Percentiles rank a stretch among this genome's conserved stretches.
phyloP scores from a whole-genome alignment of 53 echinoderm and acorn worm genomes.

The Apostichopus leukothele region DNA sequence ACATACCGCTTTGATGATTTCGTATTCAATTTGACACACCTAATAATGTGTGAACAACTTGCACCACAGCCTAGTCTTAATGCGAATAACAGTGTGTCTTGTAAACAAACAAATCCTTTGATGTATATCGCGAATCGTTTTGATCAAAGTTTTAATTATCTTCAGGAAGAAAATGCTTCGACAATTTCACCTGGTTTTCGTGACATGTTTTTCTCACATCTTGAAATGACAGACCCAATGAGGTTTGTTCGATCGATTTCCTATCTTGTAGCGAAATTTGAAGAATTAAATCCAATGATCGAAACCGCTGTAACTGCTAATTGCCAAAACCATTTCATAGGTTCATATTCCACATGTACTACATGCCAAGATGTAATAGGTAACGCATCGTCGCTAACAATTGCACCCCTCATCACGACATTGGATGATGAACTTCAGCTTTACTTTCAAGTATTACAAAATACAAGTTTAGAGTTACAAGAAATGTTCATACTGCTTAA shows the following conservation, averaged over 20 bases:
- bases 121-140: background rate
- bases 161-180: background rate
- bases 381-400: background rate
- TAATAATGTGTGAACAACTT: background rate
- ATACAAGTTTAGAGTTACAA: background rate
- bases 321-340: background rate
- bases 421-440: background rate
- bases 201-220: background rate
- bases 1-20: background rate
- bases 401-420: background rate
- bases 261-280: background rate
- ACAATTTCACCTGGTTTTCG: background rate
- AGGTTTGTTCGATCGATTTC: background rate
- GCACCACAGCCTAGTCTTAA: background rate
- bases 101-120: background rate
- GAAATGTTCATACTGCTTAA: background rate
- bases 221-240: background rate
- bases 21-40: background rate
- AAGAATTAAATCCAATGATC: background rate
- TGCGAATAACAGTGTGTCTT: background rate
- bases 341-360: background rate
- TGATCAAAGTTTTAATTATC: background rate
- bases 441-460: background rate
- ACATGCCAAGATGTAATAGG: background rate
- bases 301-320: background rate